Evolutionary conservation across 2,113 vertebrate species (phyloP), one percentile per base, ranked within the genome.

Genomic region (Zosterops pallidus): DNA sequence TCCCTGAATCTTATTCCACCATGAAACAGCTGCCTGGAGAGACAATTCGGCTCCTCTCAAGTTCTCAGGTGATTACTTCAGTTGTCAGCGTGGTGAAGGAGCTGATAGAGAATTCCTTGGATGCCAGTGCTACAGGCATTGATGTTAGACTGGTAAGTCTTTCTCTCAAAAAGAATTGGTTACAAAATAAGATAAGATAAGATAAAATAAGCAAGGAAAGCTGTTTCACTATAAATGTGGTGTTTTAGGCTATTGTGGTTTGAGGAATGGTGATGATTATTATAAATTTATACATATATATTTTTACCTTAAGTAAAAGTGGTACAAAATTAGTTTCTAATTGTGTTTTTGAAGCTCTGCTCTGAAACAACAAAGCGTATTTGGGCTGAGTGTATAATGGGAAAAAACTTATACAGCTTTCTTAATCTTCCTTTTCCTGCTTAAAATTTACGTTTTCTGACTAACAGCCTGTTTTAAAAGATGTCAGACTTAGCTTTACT

Each of bases 31-130:
- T 99, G 84, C 94, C 99, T 7, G 88, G 98, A 25, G 98, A 99
- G 56, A 99, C 99, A 1, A 93, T 98, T 92, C 98, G 98, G 56
- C 98, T 98, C 86, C 98, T 99, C 68, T 99, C 99, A 56, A 99
- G 99, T 97, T 98, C 99, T 70, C 99, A 99, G 92, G 98, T 98
- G 83, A 98, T 99, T 94, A 98, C 98, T 4, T 99, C 99, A 35
- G 98, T 99, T 89, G 93, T 98, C 70, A 99, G 98, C 0, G 99
- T 99, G 28, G 98, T 99, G 19, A 99, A 99, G 97, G 99, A 99
- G 67, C 97, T 99, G 76, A 55, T 99, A 79, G 99, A 99, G 94
- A 99, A 99, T 83, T 98, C 99, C 14, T 96, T 99, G 96, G 99
- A 99, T 96, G 99, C 99, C 11, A 96, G 94, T 72, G 98, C 99